These are phyloP conservation scores for Hemicordylus capensis DNA, from an alignment of 2,113 vertebrate genomes.

Conservation along the genomic window DNA sequence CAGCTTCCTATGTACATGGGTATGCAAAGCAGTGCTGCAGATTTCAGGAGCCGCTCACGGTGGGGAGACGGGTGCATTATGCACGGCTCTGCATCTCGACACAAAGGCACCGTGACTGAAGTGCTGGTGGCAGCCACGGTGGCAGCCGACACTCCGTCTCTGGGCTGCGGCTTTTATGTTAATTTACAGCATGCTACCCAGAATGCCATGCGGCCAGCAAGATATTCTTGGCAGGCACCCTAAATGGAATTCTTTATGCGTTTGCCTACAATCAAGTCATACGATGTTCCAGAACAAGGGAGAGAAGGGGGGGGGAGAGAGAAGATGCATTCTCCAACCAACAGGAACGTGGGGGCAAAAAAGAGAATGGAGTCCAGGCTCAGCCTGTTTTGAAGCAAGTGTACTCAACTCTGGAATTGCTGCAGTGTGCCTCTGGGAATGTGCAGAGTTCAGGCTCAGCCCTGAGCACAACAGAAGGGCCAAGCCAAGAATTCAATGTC, in stretches of 20 bases:
- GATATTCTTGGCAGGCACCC: constrained; percentile 76
- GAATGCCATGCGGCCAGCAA: constrained; percentile 73
- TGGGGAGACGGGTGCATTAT: constrained; percentile 31
- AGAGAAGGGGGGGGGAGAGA: not conserved
- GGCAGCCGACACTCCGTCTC: constrained; percentile 23
- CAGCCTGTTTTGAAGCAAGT: too few species aligned
- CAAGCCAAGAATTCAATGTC: too few species aligned
- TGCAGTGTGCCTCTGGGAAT: too few species aligned
- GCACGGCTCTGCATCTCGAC: constrained; percentile 69
- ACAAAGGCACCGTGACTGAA: constrained; percentile 62
- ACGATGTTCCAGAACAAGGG: constrained; percentile 51
- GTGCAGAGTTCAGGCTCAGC: too few species aligned
- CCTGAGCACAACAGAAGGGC: too few species aligned
- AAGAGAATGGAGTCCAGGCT: not conserved
- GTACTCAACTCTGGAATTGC: too few species aligned
- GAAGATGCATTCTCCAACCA: not conserved
- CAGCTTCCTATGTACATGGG: constrained; percentile 3
- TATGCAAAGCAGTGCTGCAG: not conserved
- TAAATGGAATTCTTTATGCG: constrained; percentile 75
- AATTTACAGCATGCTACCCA: constrained; percentile 79
- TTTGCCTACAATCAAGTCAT: constrained; percentile 47
- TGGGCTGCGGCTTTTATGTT: constrained; percentile 71
- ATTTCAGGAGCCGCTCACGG: not conserved
- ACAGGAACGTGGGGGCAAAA: not conserved
- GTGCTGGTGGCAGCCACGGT: constrained; percentile 55